Base-by-base conservation (phyloP, 2,113 vertebrate genomes). In the Scolopax mira region DNA sequence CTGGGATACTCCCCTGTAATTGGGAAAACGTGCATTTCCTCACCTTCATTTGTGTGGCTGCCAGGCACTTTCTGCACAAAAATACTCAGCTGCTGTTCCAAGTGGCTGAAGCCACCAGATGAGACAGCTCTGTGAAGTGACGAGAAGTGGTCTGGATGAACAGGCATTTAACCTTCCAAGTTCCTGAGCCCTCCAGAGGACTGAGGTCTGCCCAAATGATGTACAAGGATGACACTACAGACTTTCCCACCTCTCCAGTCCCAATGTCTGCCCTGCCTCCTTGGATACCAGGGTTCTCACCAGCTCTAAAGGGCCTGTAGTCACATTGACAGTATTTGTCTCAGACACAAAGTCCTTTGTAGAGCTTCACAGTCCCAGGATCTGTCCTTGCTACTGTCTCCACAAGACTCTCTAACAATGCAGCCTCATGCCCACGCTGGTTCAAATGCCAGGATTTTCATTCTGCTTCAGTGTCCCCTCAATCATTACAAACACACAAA, bases 1-100 rank as follows among this genome's bases (percentile, higher is more conserved):
- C 66, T 2, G 0, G 65, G 39, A 51, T 19, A 55, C 28, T 48
- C 41, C 12, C 7, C 0, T 3, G 7, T 27, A 35, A 37, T 17
- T 18, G 30, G 57, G 52, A 77, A 91, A 22, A 48, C 4, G 13
- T 24, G 31, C 13, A 17, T 81, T 46, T 84, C 44, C 84, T 66
- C 42, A 13, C 3, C 10, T 46, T 49, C 5, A 39, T 10, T 0
- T 2, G 1, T 61, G 44, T 14, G 8, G 16, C 30, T 90, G 60
- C 14, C 72, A 70, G 35, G 42, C 12, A n/a, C 8, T 22, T 46
- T 51, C 77, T 27, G 22, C 31, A 57, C 35, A 35, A 54, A 67
- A 46, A 21, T 7, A 2, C 46, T 30, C 52, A 33, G 31, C 16
- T 24, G 60, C 42, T 90, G 44, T 14, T 70, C 44, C 1, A 3